phyloP scores from a whole-genome alignment of 1,140 invertebrate genomes.

The Cryptotermes secundus region DNA sequence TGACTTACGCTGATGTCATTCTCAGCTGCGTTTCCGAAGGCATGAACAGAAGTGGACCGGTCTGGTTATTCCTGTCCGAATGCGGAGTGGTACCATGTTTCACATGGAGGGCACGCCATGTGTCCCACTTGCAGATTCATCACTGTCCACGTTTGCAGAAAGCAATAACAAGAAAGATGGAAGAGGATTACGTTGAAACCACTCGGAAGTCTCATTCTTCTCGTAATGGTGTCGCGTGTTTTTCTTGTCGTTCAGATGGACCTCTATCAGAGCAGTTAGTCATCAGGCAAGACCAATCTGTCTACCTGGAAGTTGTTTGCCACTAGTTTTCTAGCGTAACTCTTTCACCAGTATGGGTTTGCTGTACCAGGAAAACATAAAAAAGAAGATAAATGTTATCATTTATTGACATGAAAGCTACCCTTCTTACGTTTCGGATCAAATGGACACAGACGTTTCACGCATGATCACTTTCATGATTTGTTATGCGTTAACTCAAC shows the following conservation, averaged over 20 bases:
- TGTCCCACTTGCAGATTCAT: not conserved
- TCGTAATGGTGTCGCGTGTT: constrained; percentile 9
- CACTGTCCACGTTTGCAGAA: not conserved
- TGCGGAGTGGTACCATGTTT: not conserved
- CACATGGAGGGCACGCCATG: not conserved
- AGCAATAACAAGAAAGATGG: not conserved
- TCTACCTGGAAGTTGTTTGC: not conserved
- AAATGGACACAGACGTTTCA: not conserved
- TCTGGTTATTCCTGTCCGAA: not conserved
- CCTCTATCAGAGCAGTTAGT: not conserved
- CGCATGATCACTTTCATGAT: not conserved
- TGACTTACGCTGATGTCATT: no score
- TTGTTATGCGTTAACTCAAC: not conserved
- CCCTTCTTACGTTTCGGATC: not conserved
- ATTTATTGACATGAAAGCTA: not conserved
- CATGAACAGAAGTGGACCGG: no score
- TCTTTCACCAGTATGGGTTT: not conserved
- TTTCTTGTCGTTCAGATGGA: not conserved
- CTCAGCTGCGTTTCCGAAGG: no score
- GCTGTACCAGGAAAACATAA: not conserved
- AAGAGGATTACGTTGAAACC: not conserved
- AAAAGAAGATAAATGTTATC: not conserved
- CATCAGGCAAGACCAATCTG: not conserved
- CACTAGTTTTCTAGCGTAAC: not conserved
- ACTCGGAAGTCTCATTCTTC: constrained; percentile 15